Evolutionary conservation across 2,888 invertebrate genomes (phyloP), one percentile per base, ranked within the genome.

Genomic region (Hoplodrina blanda): DNA sequence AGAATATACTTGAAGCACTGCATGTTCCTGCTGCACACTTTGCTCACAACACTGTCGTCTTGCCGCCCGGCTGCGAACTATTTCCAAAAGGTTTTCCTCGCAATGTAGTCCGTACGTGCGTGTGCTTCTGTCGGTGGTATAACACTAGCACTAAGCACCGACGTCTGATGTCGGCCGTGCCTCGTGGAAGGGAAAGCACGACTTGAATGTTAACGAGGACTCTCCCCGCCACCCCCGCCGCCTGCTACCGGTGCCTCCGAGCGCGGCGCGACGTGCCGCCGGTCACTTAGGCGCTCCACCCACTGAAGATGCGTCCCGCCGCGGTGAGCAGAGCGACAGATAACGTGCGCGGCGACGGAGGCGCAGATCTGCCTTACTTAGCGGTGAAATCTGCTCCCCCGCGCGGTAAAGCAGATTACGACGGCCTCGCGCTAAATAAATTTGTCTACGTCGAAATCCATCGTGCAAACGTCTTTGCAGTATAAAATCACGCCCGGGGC

Each of bases 161-260:
- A 11, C 46, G 73, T 67, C 74, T 62, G 57, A 70, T 52, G 20
- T n/a, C 71, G 83, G 79, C 8, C 33, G 33, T 6, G 33, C 7
- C 33, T 81, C 78, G 82, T 77, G 74, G 83, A 81, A 86, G 85
- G 65, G 89, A 86, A 87, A 87, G 85, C 75, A 68, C 62, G 77
- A 60, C 64, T 67, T 69, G 92, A 90, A 92, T 92, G 82, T 86
- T 93, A 91, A 92, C 89, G 89, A 88, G 78, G 84, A 66, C 6
- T 4, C 62, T 37, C 73, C 66, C 62, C 67, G 41, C 53, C 15
- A 13, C 44, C 62, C 62, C 62, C 62, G 50, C 56, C 11, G 11
- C 41, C 19, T 20, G 10, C 2, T 17, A 49, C 19, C 37, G 37
- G 10, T 13, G 46, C 46, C 46, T 17, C 15, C 17, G 17, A 41